Conservation (phyloP, 2,113 vertebrate genomes). For the Stercorarius parasiticus region DNA sequence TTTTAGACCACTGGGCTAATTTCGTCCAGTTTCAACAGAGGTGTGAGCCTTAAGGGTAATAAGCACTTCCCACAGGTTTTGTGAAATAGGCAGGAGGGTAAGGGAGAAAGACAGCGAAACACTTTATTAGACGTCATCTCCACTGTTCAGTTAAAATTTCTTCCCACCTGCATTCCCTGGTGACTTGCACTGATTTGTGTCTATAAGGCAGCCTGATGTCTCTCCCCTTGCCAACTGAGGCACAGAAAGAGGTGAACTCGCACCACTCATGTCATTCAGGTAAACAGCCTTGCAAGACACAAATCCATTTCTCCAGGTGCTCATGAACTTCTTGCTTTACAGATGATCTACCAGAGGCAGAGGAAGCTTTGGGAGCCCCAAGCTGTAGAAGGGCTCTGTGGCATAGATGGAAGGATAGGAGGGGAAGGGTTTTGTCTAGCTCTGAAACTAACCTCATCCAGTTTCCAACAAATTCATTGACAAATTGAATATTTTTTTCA, state of each 20-base stretch:
- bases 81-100: not conserved
- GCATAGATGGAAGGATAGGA: not conserved
- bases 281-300: not conserved
- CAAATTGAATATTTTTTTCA: not conserved
- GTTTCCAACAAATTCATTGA: not conserved
- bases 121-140: not conserved
- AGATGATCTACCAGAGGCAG: not conserved
- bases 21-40: not conserved
- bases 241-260: not conserved
- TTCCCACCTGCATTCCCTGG: not conserved
- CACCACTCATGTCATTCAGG: not conserved
- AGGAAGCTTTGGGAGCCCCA: not conserved
- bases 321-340: not conserved
- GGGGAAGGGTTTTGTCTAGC: not conserved
- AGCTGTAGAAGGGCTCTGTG: not conserved
- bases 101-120: not conserved
- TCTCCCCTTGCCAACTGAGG: not conserved
- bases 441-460: not conserved
- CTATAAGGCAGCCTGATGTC: not conserved
- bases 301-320: not conserved
- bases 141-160: too few relatives aligned
- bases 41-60: fast-evolving
- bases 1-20: not conserved
- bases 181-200: not conserved
- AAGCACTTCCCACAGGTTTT: not conserved